phyloP scores from a whole-genome alignment of 1,140 invertebrate genomes.

The Cydia pomonella region DNA sequence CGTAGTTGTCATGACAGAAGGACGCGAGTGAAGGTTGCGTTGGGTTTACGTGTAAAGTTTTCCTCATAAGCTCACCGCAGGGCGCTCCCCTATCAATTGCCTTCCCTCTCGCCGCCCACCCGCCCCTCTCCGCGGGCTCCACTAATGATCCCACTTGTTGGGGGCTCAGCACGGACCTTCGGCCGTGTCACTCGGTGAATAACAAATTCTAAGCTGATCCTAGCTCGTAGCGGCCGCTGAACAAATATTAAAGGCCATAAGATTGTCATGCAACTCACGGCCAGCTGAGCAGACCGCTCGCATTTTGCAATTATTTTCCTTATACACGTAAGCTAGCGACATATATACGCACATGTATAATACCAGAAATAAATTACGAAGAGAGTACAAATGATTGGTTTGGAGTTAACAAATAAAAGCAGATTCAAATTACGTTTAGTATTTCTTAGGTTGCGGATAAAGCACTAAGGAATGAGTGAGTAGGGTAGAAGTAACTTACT shows the following conservation, averaged over 20 bases:
- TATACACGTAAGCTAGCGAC: slow-evolving; percentile 7
- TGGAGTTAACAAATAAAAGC: too few species aligned
- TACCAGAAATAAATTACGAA: neutral
- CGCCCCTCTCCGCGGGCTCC: slow-evolving; percentile 47
- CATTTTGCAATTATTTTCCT: slow-evolving; percentile 28
- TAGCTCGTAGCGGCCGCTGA: slow-evolving; percentile 26
- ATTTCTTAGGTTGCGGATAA: neutral
- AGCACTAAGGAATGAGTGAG: neutral
- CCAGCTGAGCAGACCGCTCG: slow-evolving; percentile 18
- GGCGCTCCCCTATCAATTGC: slow-evolving; percentile 76
- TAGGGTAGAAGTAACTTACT: slow-evolving; percentile 61
- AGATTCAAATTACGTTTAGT: too few species aligned
- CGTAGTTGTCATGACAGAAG: slow-evolving; percentile 60
- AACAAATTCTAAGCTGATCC: slow-evolving; percentile 70
- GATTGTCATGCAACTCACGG: slow-evolving; percentile 39
- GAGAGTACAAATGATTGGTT: neutral
- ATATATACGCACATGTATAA: neutral
- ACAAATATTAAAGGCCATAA: slow-evolving; percentile 43
- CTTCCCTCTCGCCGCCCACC: slow-evolving; percentile 39
- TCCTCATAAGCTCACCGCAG: slow-evolving; percentile 73
- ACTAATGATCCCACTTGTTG: slow-evolving; percentile 80
- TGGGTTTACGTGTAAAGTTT: slow-evolving; percentile 74
- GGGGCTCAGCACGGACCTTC: slow-evolving; percentile 71
- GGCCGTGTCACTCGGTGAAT: slow-evolving; percentile 74
- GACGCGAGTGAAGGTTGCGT: slow-evolving; percentile 54